Evolutionary conservation across 2,888 invertebrate genomes (phyloP).

Genomic region (Calameuta pallipes): DNA sequence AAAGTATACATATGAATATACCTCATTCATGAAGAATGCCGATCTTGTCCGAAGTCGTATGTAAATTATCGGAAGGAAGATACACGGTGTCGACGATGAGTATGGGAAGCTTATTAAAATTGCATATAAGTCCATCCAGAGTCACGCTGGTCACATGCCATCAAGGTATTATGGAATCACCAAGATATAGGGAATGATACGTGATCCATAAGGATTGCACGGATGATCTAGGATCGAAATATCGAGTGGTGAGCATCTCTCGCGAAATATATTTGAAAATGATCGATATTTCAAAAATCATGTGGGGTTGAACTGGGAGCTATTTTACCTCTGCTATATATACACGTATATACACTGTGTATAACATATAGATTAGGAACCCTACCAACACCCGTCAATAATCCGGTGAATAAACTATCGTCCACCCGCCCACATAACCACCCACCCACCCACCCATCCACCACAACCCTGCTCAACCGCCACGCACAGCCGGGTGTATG

Average conservation of each 20-base stretch:
- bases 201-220: background rate
- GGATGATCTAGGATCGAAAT: background rate
- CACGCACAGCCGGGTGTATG: conserved; percentile 37
- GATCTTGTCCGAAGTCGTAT: background rate
- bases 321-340: conserved; percentile 59
- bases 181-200: background rate
- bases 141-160: background rate
- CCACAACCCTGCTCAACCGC: conserved; percentile 50
- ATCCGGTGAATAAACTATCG: conserved; percentile 66
- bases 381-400: conserved; percentile 63
- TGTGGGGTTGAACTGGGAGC: conserved; percentile 57
- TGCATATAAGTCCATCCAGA: background rate
- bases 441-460: conserved; percentile 46
- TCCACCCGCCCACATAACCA: conserved; percentile 54
- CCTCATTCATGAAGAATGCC: background rate
- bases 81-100: background rate
- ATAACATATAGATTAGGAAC: conserved; percentile 6
- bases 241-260: conserved; percentile 30
- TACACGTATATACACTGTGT: conserved; percentile 29
- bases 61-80: background rate
- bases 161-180: background rate
- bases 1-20: background rate
- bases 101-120: background rate
- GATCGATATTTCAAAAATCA: conserved; percentile 50
- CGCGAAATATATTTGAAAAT: conserved; percentile 46